These are phyloP conservation scores for Sorex araneus DNA, from an alignment of 2,113 vertebrate genomes.

Conservation along the genomic window DNA sequence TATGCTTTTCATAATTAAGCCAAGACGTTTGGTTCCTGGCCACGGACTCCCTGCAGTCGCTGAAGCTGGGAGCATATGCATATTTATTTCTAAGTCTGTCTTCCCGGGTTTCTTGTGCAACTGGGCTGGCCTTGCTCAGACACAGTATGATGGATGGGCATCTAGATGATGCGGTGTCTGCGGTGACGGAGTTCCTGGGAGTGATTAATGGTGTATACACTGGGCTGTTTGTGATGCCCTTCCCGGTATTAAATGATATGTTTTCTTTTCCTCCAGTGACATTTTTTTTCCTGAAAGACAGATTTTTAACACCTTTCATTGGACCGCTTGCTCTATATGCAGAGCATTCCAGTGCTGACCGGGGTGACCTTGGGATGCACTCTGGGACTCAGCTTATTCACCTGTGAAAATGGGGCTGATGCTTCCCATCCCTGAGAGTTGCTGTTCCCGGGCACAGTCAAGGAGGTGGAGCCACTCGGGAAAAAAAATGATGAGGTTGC, in stretches of 20 bases:
- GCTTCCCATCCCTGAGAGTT: not conserved
- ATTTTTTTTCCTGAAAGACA: constrained; percentile 62
- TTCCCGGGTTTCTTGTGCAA: constrained; percentile 27
- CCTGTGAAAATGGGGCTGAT: not conserved
- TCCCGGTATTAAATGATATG: constrained; percentile 71
- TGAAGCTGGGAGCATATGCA: constrained; percentile 53
- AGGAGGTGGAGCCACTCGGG: not conserved
- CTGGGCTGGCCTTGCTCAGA: not conserved
- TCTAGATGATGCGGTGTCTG: constrained; percentile 17
- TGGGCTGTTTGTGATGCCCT: constrained; percentile 63
- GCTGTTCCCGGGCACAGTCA: not conserved
- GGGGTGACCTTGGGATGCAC: not conserved
- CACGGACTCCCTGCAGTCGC: not conserved
- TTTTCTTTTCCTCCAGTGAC: constrained; percentile 64
- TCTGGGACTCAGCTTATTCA: constrained; percentile 21
- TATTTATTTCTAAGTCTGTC: constrained; percentile 71
- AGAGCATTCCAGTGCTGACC: constrained; percentile 40
- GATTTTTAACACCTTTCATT: not conserved
- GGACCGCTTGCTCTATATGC: not conserved
- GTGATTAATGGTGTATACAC: constrained; percentile 73
- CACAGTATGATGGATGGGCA: constrained; percentile 3
- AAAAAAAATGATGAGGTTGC: not conserved
- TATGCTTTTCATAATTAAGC: constrained; percentile 46
- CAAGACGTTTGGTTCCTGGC: constrained; percentile 13
- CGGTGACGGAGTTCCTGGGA: not conserved